phyloP scores from a whole-genome alignment of 2,888 invertebrate genomes.

The Mycalesis mineus region DNA sequence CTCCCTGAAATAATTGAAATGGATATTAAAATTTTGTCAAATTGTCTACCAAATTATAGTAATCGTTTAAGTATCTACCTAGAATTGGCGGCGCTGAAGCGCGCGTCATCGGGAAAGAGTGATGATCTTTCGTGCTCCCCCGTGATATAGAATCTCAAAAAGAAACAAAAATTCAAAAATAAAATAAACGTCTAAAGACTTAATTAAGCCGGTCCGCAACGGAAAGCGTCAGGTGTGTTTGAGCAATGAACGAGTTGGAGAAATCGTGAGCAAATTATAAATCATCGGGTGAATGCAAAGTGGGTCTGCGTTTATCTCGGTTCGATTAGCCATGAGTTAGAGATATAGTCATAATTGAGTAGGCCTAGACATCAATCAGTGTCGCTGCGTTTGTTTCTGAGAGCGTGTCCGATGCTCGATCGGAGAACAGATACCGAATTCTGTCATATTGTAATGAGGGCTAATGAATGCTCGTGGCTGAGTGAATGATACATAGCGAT shows the following conservation, averaged over 20 bases:
- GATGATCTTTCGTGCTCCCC: constrained; percentile 75
- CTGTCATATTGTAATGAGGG: constrained; percentile 41
- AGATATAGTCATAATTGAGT: constrained; percentile 50
- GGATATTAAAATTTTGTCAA: constrained; percentile 29
- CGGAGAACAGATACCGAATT: constrained; percentile 42
- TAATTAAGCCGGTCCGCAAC: constrained; percentile 15
- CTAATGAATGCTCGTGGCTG: constrained; percentile 38
- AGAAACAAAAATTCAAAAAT: constrained; percentile 68
- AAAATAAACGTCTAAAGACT: constrained; percentile 40
- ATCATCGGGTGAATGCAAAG: constrained; percentile 33
- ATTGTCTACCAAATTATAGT: constrained; percentile 8
- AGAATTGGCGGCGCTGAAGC: constrained; percentile 72
- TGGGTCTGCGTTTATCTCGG: constrained; percentile 47
- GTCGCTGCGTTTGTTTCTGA: constrained; percentile 52
- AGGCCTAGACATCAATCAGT: constrained; percentile 53
- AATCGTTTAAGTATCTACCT: constrained; percentile 59
- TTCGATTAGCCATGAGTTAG: constrained; percentile 48
- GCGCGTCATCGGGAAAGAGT: constrained; percentile 74
- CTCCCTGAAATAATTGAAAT: constrained; percentile 80
- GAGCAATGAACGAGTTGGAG: constrained; percentile 29
- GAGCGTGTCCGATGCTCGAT: constrained; percentile 48
- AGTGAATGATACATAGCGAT: constrained; percentile 35
- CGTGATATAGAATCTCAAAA: constrained; percentile 78
- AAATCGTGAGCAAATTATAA: constrained; percentile 37
- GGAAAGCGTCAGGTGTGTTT: constrained; percentile 19